phyloP scores from a whole-genome alignment of 2,888 invertebrate species.

The Nomada ruficornis region DNA sequence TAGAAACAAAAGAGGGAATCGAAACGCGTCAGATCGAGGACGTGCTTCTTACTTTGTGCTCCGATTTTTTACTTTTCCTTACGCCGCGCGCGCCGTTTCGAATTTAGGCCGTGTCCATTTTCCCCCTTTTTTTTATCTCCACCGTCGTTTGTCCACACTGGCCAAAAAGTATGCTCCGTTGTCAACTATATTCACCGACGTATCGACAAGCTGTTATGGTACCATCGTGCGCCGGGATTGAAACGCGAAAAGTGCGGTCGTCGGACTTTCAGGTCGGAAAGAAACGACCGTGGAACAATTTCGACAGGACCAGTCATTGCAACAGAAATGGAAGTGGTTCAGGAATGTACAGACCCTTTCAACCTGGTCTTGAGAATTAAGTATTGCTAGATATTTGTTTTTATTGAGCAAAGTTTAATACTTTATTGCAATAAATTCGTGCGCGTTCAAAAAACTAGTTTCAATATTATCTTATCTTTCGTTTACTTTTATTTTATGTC shows the following conservation, averaged over 20 bases:
- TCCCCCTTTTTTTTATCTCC: not conserved
- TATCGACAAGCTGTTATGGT: constrained; percentile 25
- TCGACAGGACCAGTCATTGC: not conserved
- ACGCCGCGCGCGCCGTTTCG: not conserved
- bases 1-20: not conserved
- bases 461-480: too few relatives aligned
- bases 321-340: not conserved
- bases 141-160: constrained; percentile 3
- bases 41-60: not conserved
- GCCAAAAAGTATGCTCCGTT: constrained; percentile 35
- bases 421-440: too few relatives aligned
- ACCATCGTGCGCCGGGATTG: constrained; percentile 14
- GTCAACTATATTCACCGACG: constrained; percentile 6
- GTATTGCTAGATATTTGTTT: too few relatives aligned
- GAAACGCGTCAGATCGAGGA: constrained; percentile 6
- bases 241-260: not conserved
- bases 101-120: constrained; percentile 16
- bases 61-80: constrained; percentile 12
- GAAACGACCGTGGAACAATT: not conserved
- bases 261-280: constrained; percentile 3
- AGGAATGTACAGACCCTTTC: not conserved
- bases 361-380: too few relatives aligned
- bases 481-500: too few relatives aligned
- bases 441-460: too few relatives aligned
- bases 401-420: not conserved